A percentile compares a stretch with the other conserved stretches of the same genome.
phyloP scores from a whole-genome alignment of 2,888 invertebrate species.

The Drosophila borealis region DNA sequence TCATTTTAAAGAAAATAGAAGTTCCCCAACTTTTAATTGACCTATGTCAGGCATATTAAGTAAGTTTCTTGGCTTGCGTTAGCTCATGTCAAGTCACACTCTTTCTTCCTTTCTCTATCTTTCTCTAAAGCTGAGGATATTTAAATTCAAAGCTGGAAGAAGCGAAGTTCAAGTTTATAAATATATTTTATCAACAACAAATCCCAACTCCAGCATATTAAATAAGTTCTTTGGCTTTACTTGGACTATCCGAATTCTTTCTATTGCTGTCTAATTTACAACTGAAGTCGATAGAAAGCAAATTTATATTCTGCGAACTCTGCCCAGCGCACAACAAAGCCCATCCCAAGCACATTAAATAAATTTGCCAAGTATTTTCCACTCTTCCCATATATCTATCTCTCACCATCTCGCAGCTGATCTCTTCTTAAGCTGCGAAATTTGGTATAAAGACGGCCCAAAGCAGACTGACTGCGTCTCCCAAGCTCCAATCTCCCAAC shows the following conservation, averaged over 20 bases:
- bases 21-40: not conserved
- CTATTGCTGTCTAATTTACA: too few relatives aligned
- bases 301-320: too few relatives aligned
- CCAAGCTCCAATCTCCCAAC: not conserved
- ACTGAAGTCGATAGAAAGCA: too few relatives aligned
- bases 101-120: not conserved
- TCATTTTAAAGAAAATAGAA: not conserved
- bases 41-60: not conserved
- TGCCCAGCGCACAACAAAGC: too few relatives aligned
- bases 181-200: too few relatives aligned
- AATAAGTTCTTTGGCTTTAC: not conserved
- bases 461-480: not conserved
- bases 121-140: not conserved
- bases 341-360: too few relatives aligned
- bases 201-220: not conserved
- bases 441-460: not conserved
- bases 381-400: not conserved
- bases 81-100: not conserved
- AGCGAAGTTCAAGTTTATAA: too few relatives aligned
- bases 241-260: too few relatives aligned
- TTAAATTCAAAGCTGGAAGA: too few relatives aligned
- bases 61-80: constrained; percentile 7
- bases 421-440: not conserved
- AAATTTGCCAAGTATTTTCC: too few relatives aligned
- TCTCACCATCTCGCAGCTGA: constrained; percentile 1